These are phyloP conservation scores for Aleiodes leptofemur DNA, from an alignment of 2,888 invertebrate species.

Conservation along the genomic window DNA sequence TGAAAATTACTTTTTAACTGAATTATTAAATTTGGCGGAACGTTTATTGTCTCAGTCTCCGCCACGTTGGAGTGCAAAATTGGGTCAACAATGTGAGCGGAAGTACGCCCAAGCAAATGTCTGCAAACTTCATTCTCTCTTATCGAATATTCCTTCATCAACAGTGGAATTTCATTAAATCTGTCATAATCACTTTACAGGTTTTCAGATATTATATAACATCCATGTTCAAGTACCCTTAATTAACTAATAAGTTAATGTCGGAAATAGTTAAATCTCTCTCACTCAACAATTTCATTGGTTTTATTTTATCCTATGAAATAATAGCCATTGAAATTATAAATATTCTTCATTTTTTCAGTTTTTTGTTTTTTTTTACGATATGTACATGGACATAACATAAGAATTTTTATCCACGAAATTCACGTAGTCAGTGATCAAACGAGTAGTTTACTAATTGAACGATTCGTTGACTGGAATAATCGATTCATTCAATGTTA, in stretches of 20 bases:
- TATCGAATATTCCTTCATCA: constrained; percentile 51
- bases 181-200: constrained; percentile 43
- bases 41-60: constrained; percentile 16
- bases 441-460: no score
- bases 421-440: no score
- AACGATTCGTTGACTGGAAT: no score
- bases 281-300: background rate
- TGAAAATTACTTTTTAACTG: constrained; percentile 24
- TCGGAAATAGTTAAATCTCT: constrained; percentile 1
- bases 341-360: no score
- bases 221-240: background rate
- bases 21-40: constrained; percentile 33
- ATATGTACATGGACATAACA: constrained; percentile 38
- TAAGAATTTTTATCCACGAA: background rate
- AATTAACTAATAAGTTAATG: constrained; percentile 1
- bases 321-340: no score
- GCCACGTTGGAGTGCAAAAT: constrained; percentile 27
- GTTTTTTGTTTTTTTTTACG: background rate
- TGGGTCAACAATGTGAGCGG: constrained; percentile 34
- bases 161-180: constrained; percentile 55
- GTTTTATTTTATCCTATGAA: no score
- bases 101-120: constrained; percentile 28
- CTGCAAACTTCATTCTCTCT: constrained; percentile 39
- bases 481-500: no score
- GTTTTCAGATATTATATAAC: constrained; percentile 28